A percentile compares a stretch with the other conserved stretches of the same genome.
These are phyloP conservation scores for Sakesphorus luctuosus DNA, from an alignment of 2,113 vertebrate genomes.

Conservation along the genomic window DNA sequence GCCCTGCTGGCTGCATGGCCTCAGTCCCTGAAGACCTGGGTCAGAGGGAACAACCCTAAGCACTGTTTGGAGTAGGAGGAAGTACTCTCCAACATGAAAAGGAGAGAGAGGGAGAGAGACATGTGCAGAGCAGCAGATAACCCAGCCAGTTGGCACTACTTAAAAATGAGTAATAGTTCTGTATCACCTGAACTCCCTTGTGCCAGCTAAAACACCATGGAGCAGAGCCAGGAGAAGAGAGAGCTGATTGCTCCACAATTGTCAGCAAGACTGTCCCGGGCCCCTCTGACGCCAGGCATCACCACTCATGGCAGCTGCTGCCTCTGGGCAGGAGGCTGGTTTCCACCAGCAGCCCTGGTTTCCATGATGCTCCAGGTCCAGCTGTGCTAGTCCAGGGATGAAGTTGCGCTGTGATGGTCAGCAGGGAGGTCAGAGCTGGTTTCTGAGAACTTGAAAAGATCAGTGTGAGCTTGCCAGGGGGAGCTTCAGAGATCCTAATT, in stretches of 20 bases:
- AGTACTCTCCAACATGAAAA: background rate
- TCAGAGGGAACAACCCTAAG: background rate
- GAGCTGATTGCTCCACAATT: background rate
- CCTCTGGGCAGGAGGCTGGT: background rate
- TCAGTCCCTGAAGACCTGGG: background rate
- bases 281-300: background rate
- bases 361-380: background rate
- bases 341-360: background rate
- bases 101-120: background rate
- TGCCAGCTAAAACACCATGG: background rate
- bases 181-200: background rate
- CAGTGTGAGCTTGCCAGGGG: background rate
- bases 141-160: background rate
- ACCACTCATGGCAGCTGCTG: background rate
- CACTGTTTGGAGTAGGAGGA: background rate
- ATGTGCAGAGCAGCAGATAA: background rate
- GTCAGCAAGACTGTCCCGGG: background rate
- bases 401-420: background rate
- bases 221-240: background rate
- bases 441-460: background rate
- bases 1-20: accelerated
- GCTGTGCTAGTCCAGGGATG: background rate
- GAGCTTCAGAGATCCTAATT: background rate
- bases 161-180: background rate
- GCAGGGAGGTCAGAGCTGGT: background rate